Base-by-base conservation (phyloP, 1,140 invertebrate genomes). In the Druon quercuslanigerum region DNA sequence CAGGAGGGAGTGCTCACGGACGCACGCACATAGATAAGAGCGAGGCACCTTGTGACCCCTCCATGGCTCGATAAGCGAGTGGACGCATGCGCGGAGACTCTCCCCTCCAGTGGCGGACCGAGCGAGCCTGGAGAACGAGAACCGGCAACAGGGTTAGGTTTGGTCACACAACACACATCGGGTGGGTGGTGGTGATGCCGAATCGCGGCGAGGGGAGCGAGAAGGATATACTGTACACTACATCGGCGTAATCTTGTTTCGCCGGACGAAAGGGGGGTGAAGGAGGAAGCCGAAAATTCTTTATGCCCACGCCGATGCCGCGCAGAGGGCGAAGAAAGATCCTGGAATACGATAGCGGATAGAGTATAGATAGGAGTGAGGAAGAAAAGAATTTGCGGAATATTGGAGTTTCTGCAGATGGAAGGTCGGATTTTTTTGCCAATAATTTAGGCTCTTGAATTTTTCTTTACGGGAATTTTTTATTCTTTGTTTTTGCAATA, bases 101-200 rank as follows among this genome's bases (percentile, higher is more conserved):
- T 73, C 77, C 75, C 78, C 60, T 57, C 74, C 73, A 40, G 50
- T 33, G 74, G 51, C 56, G 11, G 60, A 78, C 76, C 78, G 79
- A 81, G 79, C 79, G 40, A 8, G 40, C 82, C 82, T 86, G 85
- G 84, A 89, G 88, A 89, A 89, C 87, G 84, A 89, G 88, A 89
- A 89, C 87, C 87, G 88, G 89, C 89, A 88, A 84, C 85, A 85
- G 83, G 84, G 88, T 89, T 86, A 79, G 86, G 80, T 86, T 87
- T 82, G 85, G 86, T 87, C 85, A 82, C 83, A 87, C 86, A 88
- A 87, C 84, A 86, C 81, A 83, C 80, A 82, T 83, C 81, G 73
- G 81, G 83, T 78, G 81, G 81, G 76, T 82, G 79, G 81, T n/a
- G 33, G 17, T 6, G 16, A 46, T 11, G 52, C n/a, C 8, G 52